Evolutionary conservation across 2,797 vertebrate genomes (phyloP).

Genomic region (Notolabrus celidotus): DNA sequence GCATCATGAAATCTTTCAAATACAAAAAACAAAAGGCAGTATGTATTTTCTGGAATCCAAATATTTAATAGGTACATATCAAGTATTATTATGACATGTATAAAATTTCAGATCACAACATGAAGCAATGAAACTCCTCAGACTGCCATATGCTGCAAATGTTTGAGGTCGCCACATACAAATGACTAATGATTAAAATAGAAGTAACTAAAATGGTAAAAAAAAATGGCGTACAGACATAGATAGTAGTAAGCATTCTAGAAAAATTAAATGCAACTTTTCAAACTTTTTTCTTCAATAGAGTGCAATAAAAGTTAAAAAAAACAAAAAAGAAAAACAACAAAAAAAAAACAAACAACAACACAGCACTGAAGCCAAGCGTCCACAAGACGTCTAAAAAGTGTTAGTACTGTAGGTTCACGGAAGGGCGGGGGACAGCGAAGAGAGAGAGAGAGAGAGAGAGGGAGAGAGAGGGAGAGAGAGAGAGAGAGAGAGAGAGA

Average conservation of each 20-base stretch:
- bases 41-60: conserved; percentile 92
- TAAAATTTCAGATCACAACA: conserved; percentile 99
- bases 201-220: conserved; percentile 88
- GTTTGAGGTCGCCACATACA: conserved; percentile 87
- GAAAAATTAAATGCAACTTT: conserved; percentile 79
- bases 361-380: conserved; percentile 96
- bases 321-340: conserved; percentile 86
- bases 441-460: conserved; percentile 68
- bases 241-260: conserved; percentile 83
- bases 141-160: conserved; percentile 82
- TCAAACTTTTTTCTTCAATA: conserved; percentile 81
- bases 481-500: conserved; percentile 83
- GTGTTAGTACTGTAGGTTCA: conserved; percentile 90
- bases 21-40: conserved; percentile 22
- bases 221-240: conserved; percentile 82
- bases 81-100: conserved; percentile 98
- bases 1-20: not conserved
- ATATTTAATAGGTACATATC: conserved; percentile 99
- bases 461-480: conserved; percentile 66
- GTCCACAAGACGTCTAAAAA: conserved; percentile 95
- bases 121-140: conserved; percentile 93
- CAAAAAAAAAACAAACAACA: conserved; percentile 87
- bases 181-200: conserved; percentile 87
- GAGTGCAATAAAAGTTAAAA: conserved; percentile 91
- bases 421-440: conserved; percentile 83